Conservation (phyloP, 2,797 vertebrate species). For the Myotis pilosus region DNA sequence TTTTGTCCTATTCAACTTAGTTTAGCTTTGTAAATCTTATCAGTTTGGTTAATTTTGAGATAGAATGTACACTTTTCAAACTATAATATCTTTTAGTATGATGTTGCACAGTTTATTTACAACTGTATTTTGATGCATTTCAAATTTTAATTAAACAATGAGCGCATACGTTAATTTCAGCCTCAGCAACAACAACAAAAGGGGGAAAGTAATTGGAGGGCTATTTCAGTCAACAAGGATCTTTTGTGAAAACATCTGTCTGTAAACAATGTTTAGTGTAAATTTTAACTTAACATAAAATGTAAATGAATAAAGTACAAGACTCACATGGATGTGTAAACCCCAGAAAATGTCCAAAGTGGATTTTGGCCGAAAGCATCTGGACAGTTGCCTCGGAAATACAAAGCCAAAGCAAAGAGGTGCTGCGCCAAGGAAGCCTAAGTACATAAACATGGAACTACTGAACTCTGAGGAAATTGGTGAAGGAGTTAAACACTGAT, state of each 20-base stretch:
- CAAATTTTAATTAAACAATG: conserved; percentile 3
- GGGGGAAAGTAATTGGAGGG: not conserved
- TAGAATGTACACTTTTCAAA: not conserved
- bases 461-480: conserved; percentile 55
- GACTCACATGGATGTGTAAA: conserved; percentile 42
- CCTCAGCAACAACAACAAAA: not conserved
- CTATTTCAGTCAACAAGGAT: not conserved
- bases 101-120: not conserved
- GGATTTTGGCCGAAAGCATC: conserved; percentile 55
- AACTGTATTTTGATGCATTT: not conserved
- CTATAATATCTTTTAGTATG: not conserved
- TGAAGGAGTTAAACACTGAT: not conserved
- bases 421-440: conserved; percentile 39
- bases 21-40: conserved; percentile 3
- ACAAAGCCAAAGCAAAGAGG: conserved; percentile 66
- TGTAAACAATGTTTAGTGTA: conserved; percentile 43
- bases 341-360: conserved; percentile 54
- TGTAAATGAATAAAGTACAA: conserved; percentile 47
- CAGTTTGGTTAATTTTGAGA: not conserved
- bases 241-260: conserved; percentile 21
- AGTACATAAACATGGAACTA: conserved; percentile 51
- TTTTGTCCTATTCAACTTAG: not conserved
- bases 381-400: conserved; percentile 53
- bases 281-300: conserved; percentile 56
- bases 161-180: not conserved